These are phyloP conservation scores for Hemithea aestivaria DNA, from an alignment of 2,888 invertebrate species.

Conservation along the genomic window DNA sequence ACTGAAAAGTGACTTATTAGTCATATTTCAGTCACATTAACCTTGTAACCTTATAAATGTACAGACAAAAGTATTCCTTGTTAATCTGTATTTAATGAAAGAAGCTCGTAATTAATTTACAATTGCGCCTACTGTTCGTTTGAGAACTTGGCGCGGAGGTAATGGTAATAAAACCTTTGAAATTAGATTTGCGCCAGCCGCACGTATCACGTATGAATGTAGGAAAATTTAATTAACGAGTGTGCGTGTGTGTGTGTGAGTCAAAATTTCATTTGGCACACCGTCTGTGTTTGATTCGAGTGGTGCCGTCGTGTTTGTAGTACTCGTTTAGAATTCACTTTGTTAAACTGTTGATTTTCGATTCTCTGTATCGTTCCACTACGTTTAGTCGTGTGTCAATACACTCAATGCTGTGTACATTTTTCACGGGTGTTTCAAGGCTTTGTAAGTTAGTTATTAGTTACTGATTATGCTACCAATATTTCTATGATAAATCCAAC, in stretches of 20 bases:
- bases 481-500: too few species aligned
- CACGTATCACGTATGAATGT: constrained; percentile 29
- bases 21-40: too few species aligned
- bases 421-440: too few species aligned
- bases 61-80: too few species aligned
- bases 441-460: too few species aligned
- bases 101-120: too few species aligned
- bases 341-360: constrained; percentile 21
- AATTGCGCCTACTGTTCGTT: too few species aligned
- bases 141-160: neutral
- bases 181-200: constrained; percentile 38
- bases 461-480: too few species aligned
- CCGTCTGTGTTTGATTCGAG: constrained; percentile 31
- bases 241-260: constrained; percentile 23
- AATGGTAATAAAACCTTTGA: constrained; percentile 36
- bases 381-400: constrained; percentile 1
- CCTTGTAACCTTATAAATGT: too few species aligned
- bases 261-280: constrained; percentile 33
- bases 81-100: too few species aligned
- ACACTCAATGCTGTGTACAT: neutral
- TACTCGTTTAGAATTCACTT: constrained; percentile 36
- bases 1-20: too few species aligned
- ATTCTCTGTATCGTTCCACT: constrained; percentile 2
- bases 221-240: constrained; percentile 41
- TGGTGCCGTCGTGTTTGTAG: constrained; percentile 18